Conservation (phyloP, 1,140 invertebrate genomes). For the Ceratosolen solmsi region DNA sequence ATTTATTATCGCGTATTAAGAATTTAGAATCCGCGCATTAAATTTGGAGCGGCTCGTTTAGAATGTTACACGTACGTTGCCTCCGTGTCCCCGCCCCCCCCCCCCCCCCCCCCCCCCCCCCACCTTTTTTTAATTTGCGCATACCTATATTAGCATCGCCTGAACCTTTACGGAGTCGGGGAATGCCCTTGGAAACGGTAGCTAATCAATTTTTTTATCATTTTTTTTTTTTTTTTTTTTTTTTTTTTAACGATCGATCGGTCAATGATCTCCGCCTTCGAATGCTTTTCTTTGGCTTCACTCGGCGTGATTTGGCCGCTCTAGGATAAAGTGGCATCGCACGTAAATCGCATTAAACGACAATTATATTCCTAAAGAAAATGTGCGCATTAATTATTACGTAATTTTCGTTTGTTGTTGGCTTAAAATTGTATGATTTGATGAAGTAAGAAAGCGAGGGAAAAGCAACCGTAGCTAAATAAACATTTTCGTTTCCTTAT, state of each 20-base stretch:
- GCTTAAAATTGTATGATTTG: too few species aligned
- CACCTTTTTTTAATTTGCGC: too few species aligned
- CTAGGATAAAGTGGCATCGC: neutral
- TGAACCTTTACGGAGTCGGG: too few species aligned
- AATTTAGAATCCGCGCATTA: neutral
- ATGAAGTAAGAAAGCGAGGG: too few species aligned
- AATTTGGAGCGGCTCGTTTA: neutral
- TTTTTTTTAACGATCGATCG: neutral
- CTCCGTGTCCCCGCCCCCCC: neutral
- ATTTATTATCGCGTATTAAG: neutral
- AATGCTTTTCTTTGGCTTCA: constrained; percentile 3
- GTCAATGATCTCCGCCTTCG: constrained; percentile 31
- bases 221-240: too few species aligned
- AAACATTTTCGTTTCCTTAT: too few species aligned
- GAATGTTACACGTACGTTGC: neutral
- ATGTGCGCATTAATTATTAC: neutral
- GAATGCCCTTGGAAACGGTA: too few species aligned
- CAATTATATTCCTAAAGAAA: neutral
- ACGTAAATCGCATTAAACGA: neutral
- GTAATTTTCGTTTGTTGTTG: neutral
- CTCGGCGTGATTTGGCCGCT: too few species aligned
- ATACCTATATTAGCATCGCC: too few species aligned
- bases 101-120: neutral
- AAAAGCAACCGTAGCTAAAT: too few species aligned
- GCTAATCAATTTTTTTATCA: too few species aligned